Conservation (phyloP, 2,797 vertebrate species). For the Myotis daubentonii region DNA sequence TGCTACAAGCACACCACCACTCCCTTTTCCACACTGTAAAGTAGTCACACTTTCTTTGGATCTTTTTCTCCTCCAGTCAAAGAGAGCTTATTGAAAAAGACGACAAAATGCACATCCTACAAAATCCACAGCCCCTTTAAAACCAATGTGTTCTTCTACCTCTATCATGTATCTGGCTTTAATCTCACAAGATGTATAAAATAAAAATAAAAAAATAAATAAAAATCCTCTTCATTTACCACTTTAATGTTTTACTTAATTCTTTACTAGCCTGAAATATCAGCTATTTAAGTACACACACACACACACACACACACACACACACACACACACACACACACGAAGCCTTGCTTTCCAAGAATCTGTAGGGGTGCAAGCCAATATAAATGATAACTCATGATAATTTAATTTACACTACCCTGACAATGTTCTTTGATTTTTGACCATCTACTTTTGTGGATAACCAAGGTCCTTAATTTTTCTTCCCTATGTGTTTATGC, state of each 20-base stretch:
- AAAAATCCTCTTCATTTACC: conserved; percentile 40
- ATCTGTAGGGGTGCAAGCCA: conserved; percentile 20
- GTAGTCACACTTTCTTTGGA: background rate
- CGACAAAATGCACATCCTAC: conserved; percentile 29
- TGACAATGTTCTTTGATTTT: conserved; percentile 32
- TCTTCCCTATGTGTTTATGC: background rate
- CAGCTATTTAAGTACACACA: background rate
- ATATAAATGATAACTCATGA: conserved; percentile 22
- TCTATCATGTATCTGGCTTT: background rate
- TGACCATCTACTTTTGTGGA: background rate
- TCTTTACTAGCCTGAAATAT: background rate
- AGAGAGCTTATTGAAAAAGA: conserved; percentile 30
- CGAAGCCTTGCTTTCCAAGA: background rate
- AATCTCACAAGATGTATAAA: conserved; percentile 40
- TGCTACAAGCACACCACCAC: background rate
- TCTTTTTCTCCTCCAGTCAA: conserved; percentile 28
- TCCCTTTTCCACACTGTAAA: conserved; percentile 54
- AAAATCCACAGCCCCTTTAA: conserved; percentile 40
- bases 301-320: background rate
- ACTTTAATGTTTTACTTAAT: conserved; percentile 48
- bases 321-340: background rate
- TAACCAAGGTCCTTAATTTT: conserved; percentile 10
- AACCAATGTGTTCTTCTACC: background rate
- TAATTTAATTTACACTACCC: background rate
- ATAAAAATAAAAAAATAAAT: conserved; percentile 37